Evolutionary conservation across 2,797 vertebrate genomes (phyloP), one percentile per base, ranked within the genome.

Genomic region (Fistularia commersonii): DNA sequence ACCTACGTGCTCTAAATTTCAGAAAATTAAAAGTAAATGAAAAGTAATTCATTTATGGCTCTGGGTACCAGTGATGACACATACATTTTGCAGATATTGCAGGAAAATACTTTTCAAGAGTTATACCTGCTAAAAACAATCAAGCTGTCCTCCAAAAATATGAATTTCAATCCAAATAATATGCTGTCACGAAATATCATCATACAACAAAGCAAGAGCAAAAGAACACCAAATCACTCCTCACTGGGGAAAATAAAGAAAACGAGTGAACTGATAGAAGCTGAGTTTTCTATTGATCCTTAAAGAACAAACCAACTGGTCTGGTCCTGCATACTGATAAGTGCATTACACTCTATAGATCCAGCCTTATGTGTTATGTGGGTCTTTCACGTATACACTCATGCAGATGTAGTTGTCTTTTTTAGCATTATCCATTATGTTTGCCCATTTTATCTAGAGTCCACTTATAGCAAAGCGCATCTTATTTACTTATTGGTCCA

Each of bases 291-390:
- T 77, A 87, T 88, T 87, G 82, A 87, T 87, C 68, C 45, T 44
- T 36, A 53, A 62, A 78, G 76, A 74, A 85, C 74, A 67, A 57
- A 60, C 58, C 43, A 56, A 46, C 56, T 57, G 56, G 56, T 57
- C 74, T 79, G 76, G 54, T 51, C 69, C 67, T 81, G 83, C 74
- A 83, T 87, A 81, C 76, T 81, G 87, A 86, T 83, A 51, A 55
- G 71, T 76, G 82, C 66, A 86, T 87, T 86, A 66, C 75, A 68
- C 74, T 80, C 73, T 76, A 87, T 45, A 52, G 77, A 58, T 83
- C 55, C 69, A 82, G 8, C 79, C 57, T 57, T 76, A 50, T 79
- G 69, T 74, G 15, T 86, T 72, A 54, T 67, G 59, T 69, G 51
- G 52, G 44, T 51, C 38, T 56, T 42, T 32, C 34, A 9, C 6